phyloP scores from a whole-genome alignment of 1,140 invertebrate species.

The Cotesia typhae region DNA sequence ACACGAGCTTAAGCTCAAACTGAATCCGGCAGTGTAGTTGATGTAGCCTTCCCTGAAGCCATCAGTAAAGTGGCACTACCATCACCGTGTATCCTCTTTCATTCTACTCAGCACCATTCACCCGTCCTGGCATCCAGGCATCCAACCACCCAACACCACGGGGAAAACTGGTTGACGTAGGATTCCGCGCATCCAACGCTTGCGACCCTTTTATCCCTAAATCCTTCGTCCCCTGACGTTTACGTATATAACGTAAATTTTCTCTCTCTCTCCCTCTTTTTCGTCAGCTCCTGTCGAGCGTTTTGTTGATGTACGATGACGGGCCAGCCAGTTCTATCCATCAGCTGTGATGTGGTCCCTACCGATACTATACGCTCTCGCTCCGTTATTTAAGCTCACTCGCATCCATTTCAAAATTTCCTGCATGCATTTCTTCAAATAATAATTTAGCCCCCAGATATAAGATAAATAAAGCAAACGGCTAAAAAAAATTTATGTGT shows the following conservation, averaged over 20 bases:
- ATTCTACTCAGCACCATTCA: constrained; percentile 13
- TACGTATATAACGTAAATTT: constrained; percentile 9
- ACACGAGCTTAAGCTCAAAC: no score
- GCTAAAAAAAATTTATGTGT: not conserved
- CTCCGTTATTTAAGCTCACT: not conserved
- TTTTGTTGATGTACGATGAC: constrained; percentile 37
- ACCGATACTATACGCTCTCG: constrained; percentile 7
- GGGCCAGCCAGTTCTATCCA: constrained; percentile 35
- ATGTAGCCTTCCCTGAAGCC: constrained; percentile 20
- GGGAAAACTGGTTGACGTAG: constrained; percentile 13
- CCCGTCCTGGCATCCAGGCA: constrained; percentile 3
- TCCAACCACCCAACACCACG: not conserved
- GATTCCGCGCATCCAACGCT: constrained; percentile 11
- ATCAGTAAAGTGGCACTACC: constrained; percentile 16
- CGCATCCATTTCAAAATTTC: constrained; percentile 14
- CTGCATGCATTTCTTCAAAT: not conserved
- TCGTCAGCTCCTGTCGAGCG: constrained; percentile 22
- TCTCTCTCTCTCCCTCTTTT: constrained; percentile 1
- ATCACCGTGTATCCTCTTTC: not conserved
- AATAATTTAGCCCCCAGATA: not conserved
- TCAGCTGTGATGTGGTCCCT: constrained; percentile 13
- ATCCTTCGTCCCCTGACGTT: constrained; percentile 33
- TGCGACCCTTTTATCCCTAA: constrained; percentile 39
- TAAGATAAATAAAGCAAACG: not conserved
- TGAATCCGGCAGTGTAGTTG: not conserved